These are phyloP conservation scores for Euclidia mi DNA, from an alignment of 2,888 invertebrate genomes.

Conservation along the genomic window DNA sequence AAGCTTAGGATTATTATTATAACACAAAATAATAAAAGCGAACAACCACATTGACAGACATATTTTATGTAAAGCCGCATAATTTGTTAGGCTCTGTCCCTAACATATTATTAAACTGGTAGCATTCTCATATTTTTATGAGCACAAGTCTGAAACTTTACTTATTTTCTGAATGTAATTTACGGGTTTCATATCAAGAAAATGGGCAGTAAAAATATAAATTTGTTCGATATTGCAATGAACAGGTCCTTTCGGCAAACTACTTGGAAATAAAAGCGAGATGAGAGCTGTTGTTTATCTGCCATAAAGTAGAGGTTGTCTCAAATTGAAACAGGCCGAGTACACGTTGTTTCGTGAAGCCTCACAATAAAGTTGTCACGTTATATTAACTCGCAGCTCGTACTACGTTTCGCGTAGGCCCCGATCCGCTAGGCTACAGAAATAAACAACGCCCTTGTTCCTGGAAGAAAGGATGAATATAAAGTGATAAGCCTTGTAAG, in stretches of 20 bases:
- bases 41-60: neutral
- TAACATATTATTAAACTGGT: constrained; percentile 31
- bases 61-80: constrained; percentile 7
- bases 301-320: constrained; percentile 17
- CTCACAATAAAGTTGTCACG: constrained; percentile 25
- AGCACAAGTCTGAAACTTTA: constrained; percentile 29
- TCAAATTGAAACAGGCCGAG: constrained; percentile 35
- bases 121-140: constrained; percentile 34
- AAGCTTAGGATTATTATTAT: neutral
- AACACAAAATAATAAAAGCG: constrained; percentile 1
- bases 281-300: constrained; percentile 38
- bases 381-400: constrained; percentile 13
- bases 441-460: too few relatives aligned
- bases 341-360: constrained; percentile 23
- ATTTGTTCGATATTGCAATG: constrained; percentile 30
- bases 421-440: too few relatives aligned
- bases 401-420: constrained; percentile 11
- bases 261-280: constrained; percentile 23
- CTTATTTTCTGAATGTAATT: constrained; percentile 36
- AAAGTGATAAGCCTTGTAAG: too few relatives aligned
- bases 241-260: constrained; percentile 18
- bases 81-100: constrained; percentile 6
- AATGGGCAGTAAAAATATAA: constrained; percentile 39
- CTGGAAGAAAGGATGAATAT: too few relatives aligned
- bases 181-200: constrained; percentile 30